These are phyloP conservation scores for Aegotheles bennettii DNA, from an alignment of 2,113 vertebrate genomes.

Conservation along the genomic window DNA sequence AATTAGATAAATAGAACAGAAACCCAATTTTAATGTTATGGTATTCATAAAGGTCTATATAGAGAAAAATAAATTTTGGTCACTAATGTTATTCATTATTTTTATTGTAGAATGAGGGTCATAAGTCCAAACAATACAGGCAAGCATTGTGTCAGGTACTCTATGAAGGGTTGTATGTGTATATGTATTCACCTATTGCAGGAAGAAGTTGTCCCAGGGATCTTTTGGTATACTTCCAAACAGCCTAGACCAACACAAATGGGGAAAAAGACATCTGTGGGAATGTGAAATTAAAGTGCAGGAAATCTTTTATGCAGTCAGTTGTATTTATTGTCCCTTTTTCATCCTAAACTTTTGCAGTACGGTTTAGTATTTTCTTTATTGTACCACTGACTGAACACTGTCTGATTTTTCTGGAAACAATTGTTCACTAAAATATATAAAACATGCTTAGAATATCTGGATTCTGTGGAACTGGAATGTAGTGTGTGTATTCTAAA, in stretches of 20 bases:
- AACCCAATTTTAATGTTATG: neutral
- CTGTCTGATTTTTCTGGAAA: neutral
- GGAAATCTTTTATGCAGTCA: neutral
- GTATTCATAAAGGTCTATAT: neutral
- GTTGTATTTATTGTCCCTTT: neutral
- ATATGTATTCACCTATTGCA: neutral
- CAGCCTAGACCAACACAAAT: neutral
- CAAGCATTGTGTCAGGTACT: neutral
- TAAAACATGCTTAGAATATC: neutral
- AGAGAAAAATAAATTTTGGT: neutral
- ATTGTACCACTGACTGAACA: neutral
- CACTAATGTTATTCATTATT: neutral
- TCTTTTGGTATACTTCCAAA: neutral
- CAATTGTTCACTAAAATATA: neutral
- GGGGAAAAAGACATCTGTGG: neutral
- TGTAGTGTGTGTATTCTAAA: no score
- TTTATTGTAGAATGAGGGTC: neutral
- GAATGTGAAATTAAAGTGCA: neutral
- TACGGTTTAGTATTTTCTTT: neutral
- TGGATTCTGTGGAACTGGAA: neutral
- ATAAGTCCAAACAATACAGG: neutral
- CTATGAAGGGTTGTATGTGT: neutral
- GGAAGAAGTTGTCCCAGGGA: neutral
- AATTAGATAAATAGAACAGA: neutral
- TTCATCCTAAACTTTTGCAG: neutral